A percentile compares a stretch with the other conserved stretches of the same genome.
Evolutionary conservation across 2,113 vertebrate species (phyloP).

Genomic region (Dromiciops gliroides): DNA sequence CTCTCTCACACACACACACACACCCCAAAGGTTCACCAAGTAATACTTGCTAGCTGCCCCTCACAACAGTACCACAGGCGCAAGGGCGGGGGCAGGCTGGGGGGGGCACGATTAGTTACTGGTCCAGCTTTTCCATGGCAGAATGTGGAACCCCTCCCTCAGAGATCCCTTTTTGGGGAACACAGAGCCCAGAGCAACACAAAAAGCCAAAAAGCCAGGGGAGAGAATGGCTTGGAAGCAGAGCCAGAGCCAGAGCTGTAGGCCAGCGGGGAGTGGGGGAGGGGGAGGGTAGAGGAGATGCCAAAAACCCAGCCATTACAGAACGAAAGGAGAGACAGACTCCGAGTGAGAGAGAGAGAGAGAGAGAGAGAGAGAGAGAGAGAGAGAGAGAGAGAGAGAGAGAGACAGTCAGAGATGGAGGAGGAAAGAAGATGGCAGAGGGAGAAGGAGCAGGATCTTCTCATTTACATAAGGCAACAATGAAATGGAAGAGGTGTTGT

Average conservation of each 20-base stretch:
- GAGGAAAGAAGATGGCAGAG: slow-evolving; percentile 57
- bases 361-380: slow-evolving; percentile 53
- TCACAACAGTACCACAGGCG: background rate
- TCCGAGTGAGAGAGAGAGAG: slow-evolving; percentile 18
- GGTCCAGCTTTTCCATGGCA: background rate
- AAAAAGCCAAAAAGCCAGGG: slow-evolving; percentile 53
- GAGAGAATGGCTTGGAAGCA: slow-evolving; percentile 65
- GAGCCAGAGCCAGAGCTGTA: slow-evolving; percentile 42
- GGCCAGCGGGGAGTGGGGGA: slow-evolving; percentile 29
- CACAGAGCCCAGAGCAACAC: background rate
- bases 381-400: slow-evolving; percentile 18
- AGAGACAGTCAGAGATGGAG: slow-evolving; percentile 1
- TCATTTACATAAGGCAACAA: slow-evolving; percentile 46
- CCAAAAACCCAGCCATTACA: slow-evolving; percentile 69
- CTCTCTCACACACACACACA: background rate
- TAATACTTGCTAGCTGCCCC: background rate
- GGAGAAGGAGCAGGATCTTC: background rate
- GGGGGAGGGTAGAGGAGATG: slow-evolving; percentile 52
- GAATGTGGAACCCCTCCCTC: slow-evolving; percentile 22
- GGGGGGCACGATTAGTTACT: background rate
- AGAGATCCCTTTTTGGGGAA: slow-evolving; percentile 24
- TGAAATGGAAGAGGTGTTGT: background rate
- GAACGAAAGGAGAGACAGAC: background rate
- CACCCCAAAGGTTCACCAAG: slow-evolving; percentile 6
- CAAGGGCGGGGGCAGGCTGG: background rate